Conservation (phyloP, 2,797 vertebrate genomes). For the Pipistrellus nathusii region DNA sequence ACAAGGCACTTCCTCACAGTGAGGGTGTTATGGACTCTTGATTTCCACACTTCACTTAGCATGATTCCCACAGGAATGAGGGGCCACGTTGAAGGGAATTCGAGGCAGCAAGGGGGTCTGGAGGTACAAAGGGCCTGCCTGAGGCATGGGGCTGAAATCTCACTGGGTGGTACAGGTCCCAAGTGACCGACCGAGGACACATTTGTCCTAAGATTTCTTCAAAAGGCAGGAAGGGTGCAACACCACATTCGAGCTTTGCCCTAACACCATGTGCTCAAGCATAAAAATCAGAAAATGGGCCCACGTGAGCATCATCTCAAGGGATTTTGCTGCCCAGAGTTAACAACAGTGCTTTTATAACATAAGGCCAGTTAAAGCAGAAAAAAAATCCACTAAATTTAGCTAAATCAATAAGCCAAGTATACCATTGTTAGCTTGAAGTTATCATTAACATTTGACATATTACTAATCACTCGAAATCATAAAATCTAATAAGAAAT, state of each 20-base stretch:
- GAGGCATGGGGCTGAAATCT: not conserved
- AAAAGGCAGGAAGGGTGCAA: not conserved
- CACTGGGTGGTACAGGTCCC: not conserved
- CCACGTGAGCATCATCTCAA: not conserved
- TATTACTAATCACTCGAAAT: not conserved
- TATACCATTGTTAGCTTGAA: not conserved
- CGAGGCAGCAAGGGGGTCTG: not conserved
- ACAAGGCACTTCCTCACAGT: not conserved
- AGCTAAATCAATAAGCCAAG: not conserved
- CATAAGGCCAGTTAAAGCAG: not conserved
- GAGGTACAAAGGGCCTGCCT: not conserved
- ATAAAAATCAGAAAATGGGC: not conserved
- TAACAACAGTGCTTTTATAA: not conserved
- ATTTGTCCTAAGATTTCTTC: not conserved
- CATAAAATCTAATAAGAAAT: slow-evolving; percentile 32
- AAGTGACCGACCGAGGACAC: not conserved
- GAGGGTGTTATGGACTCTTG: not conserved
- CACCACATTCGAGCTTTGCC: not conserved
- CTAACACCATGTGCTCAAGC: not conserved
- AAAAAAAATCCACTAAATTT: not conserved
- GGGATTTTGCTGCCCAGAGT: not conserved
- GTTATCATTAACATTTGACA: not conserved
- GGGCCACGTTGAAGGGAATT: not conserved
- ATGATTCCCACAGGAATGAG: not conserved
- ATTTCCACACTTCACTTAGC: not conserved